Conservation (phyloP, 2,113 vertebrate genomes). For the Recurvirostra avosetta region DNA sequence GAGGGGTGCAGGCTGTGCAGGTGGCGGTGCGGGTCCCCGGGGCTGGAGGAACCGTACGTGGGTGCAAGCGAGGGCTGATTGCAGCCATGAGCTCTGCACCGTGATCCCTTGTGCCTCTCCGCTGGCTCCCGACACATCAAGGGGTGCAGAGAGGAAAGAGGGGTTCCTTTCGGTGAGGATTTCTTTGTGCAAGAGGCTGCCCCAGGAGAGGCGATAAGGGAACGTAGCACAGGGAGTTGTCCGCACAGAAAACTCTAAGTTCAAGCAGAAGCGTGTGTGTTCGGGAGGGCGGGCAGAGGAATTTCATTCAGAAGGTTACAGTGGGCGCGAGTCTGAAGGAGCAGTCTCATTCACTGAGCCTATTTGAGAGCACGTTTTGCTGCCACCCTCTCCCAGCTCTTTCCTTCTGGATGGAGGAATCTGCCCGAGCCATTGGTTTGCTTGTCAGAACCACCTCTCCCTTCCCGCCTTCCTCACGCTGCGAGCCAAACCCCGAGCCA, state of each 20-base stretch:
- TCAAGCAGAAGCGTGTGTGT: neutral
- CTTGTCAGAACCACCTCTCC: neutral
- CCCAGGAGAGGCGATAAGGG: neutral
- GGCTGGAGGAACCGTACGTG: too few species aligned
- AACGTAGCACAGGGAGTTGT: neutral
- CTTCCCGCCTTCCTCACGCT: rapidly evolving
- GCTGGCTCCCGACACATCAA: rapidly evolving
- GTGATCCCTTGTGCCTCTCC: neutral
- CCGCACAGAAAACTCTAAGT: neutral
- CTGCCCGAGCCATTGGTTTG: neutral
- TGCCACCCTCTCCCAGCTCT: neutral
- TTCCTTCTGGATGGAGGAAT: neutral
- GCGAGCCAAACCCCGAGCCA: rapidly evolving
- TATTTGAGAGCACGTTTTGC: neutral
- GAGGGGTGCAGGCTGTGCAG: neutral
- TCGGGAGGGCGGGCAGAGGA: neutral
- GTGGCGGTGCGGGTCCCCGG: neutral
- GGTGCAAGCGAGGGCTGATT: neutral
- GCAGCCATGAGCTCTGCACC: rapidly evolving
- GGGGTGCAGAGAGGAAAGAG: neutral
- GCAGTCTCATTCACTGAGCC: neutral
- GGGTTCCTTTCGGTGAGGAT: neutral
- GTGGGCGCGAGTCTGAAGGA: neutral
- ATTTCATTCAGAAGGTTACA: neutral
- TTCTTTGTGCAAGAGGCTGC: neutral